Conservation (phyloP, 1,140 invertebrate species). For the Zaprionus davidi region DNA sequence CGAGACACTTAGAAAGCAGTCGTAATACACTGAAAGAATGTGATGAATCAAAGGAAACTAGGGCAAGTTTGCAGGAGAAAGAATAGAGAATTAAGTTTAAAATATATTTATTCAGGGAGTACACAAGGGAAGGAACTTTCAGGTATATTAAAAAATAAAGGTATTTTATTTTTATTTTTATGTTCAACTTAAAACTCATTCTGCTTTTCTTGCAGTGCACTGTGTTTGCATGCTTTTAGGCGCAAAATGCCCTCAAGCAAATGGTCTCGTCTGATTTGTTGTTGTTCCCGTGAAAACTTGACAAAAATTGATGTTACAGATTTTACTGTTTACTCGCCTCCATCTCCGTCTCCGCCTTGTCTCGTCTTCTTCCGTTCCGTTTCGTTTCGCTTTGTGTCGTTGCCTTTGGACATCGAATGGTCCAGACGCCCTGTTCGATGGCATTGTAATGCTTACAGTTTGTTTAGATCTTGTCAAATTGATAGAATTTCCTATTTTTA, state of each 20-base stretch:
- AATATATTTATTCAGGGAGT: background rate
- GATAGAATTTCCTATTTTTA: constrained; percentile 43
- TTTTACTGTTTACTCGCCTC: constrained; percentile 44
- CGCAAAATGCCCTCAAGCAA: constrained; percentile 32
- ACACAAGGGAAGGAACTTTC: background rate
- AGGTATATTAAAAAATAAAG: too few species aligned
- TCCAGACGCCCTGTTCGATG: constrained; percentile 29
- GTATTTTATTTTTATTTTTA: too few species aligned
- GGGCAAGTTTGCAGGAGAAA: background rate
- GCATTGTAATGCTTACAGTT: constrained; percentile 55
- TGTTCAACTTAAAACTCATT: background rate
- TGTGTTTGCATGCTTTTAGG: constrained; percentile 47
- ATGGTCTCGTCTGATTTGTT: constrained; percentile 47
- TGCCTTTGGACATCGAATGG: constrained; percentile 2
- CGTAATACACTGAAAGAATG: constrained; percentile 20
- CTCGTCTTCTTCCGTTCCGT: constrained; percentile 2
- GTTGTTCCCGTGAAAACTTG: constrained; percentile 46
- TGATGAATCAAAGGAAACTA: background rate
- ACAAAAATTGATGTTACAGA: constrained; percentile 55
- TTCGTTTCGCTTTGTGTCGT: background rate
- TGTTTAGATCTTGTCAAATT: constrained; percentile 49
- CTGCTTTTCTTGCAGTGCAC: constrained; percentile 19
- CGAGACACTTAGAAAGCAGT: constrained; percentile 43
- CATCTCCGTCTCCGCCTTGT: background rate
- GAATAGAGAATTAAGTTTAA: background rate